Evolutionary conservation across 1,140 invertebrate genomes (phyloP).

Genomic region (Leptopilina clavipes): DNA sequence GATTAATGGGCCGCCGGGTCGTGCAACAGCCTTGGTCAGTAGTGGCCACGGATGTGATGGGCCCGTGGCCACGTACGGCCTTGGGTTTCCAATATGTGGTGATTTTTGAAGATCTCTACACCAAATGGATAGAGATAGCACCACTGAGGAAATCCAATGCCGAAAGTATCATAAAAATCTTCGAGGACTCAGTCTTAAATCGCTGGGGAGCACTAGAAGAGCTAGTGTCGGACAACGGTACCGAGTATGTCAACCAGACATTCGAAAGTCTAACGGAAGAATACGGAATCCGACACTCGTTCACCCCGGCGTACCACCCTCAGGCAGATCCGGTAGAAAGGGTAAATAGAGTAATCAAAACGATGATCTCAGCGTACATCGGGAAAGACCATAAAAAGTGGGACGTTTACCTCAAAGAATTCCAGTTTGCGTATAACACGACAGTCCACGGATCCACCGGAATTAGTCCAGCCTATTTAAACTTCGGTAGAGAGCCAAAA

Average conservation of each 20-base stretch:
- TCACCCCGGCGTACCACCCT: neutral
- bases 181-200: conserved; percentile 58
- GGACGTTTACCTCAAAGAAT: neutral
- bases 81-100: conserved; percentile 47
- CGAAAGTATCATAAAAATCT: conserved; percentile 48
- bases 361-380: neutral
- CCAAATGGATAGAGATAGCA: conserved; percentile 28
- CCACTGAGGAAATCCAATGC: conserved; percentile 54
- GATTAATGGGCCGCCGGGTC: conserved; percentile 53
- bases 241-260: neutral
- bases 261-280: neutral
- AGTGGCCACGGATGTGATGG: conserved; percentile 59
- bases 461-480: neutral
- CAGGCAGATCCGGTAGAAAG: neutral
- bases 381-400: neutral
- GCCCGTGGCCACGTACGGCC: conserved; percentile 57
- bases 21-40: conserved; percentile 54
- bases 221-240: neutral
- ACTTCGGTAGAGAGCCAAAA: neutral
- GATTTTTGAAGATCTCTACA: conserved; percentile 36
- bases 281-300: neutral
- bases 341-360: neutral
- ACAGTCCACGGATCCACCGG: neutral
- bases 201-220: conserved; percentile 60
- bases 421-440: neutral